Evolutionary conservation across 2,113 vertebrate species (phyloP), one percentile per base, ranked within the genome.

Genomic region (Pseudonaja textilis): DNA sequence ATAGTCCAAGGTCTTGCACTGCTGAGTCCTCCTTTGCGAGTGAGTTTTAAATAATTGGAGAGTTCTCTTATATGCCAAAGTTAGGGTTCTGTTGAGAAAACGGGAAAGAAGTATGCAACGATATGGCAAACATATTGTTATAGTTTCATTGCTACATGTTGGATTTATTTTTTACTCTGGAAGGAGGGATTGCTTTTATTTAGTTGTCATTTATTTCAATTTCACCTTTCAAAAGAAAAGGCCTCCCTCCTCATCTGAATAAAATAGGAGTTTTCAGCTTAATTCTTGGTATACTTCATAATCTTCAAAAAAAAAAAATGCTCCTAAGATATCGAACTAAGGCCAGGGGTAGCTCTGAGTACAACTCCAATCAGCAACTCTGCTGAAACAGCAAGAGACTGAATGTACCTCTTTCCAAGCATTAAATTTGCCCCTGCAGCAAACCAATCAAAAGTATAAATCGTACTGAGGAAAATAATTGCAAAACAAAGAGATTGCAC

Each of bases 381-480:
- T 52, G 52, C 88, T 92, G 93, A 92, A 87, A 42, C 89, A 81
- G 89, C 87, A 81, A 57, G 85, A 10, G 23, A 88, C 39, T 22
- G 52, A 26, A 87, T 81, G 85, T 89, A 47, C 61, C 52, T 10
- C 91, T 81, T 59, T 50, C 29, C 54, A 52, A 42, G 85, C 61
- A 59, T 54, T 88, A 34, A 74, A 74, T 45, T 42, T 92, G 88
- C 55, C 85, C 86, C 59, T 42, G 23, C 92, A 88, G 42, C 85
- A 92, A 94, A 29, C 22, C 89, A 45, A 90, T 90, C 57, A 74
- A 39, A 93, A 90, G n/a, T 92, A 90, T 54, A 90, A 90, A 88
- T 57, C 22, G 39, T 39, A 50, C 29, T 57, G 89, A 64, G 64
- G 55, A 29, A 87, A 87, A 69, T 87, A 90, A 90, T 92, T 57